phyloP scores from a whole-genome alignment of 2,888 invertebrate species.

The Sphaerophoria rueppellii region DNA sequence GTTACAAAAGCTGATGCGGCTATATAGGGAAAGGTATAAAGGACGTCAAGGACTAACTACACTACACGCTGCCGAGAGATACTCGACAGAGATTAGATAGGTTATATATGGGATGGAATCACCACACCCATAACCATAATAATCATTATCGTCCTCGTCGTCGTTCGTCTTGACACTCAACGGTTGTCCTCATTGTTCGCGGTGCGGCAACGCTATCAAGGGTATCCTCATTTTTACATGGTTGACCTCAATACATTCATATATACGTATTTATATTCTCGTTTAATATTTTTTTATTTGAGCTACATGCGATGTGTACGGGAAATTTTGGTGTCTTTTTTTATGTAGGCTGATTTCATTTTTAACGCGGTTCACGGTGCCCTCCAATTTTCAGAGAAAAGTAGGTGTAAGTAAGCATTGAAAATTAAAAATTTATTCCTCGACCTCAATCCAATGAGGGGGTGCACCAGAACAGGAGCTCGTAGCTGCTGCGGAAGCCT shows the following conservation, averaged over 20 bases:
- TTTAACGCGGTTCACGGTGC: slow-evolving; percentile 25
- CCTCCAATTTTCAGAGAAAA: slow-evolving; percentile 30
- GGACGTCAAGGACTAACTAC: slow-evolving; percentile 17
- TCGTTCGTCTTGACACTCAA: not conserved
- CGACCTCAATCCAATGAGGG: slow-evolving; percentile 66
- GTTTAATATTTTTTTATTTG: slow-evolving; percentile 15
- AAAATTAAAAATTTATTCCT: slow-evolving; percentile 71
- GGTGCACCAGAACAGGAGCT: slow-evolving; percentile 42
- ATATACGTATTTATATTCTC: slow-evolving; percentile 31
- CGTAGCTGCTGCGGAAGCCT: slow-evolving; percentile 12
- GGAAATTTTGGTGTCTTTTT: slow-evolving; percentile 62
- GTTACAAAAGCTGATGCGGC: slow-evolving; percentile 54
- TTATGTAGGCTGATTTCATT: not conserved
- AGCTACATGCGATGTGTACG: slow-evolving; percentile 49
- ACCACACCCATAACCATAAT: slow-evolving; percentile 60
- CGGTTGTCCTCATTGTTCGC: slow-evolving; percentile 10
- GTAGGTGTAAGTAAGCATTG: slow-evolving; percentile 48
- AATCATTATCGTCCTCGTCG: slow-evolving; percentile 8
- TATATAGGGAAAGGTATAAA: not conserved
- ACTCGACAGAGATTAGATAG: slow-evolving; percentile 69
- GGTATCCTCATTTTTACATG: slow-evolving; percentile 56
- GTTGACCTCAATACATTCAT: slow-evolving; percentile 68
- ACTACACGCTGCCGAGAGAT: slow-evolving; percentile 34
- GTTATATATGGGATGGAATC: slow-evolving; percentile 63
- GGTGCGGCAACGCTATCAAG: slow-evolving; percentile 19